Conservation (phyloP, 2,113 vertebrate genomes). For the Hucho hucho region DNA sequence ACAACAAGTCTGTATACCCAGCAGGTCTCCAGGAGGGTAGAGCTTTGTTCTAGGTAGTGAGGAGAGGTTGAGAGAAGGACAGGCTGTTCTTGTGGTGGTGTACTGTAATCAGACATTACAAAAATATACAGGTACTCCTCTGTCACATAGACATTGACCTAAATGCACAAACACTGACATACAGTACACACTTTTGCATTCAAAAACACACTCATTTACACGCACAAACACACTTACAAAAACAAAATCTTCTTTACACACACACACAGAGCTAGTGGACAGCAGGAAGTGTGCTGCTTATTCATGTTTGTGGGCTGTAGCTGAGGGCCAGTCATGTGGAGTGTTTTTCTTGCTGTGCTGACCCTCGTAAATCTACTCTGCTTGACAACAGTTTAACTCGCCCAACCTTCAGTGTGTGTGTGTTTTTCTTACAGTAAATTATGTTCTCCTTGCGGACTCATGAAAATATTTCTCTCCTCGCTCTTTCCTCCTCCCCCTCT, state of each 20-base stretch:
- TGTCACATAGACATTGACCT: neutral
- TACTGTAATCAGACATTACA: neutral
- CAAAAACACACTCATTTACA: neutral
- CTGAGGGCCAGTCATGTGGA: conserved; percentile 38
- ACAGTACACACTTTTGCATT: neutral
- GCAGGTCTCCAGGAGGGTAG: neutral
- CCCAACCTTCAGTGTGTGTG: conserved; percentile 12
- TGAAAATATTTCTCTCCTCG: neutral
- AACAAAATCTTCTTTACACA: neutral
- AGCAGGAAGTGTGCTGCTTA: conserved; percentile 61
- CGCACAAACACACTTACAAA: neutral
- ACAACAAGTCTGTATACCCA: neutral
- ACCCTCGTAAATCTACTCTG: neutral
- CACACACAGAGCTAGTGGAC: neutral
- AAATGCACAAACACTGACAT: neutral
- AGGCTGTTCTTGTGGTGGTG: neutral
- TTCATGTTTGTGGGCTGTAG: conserved; percentile 45
- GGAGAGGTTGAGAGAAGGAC: neutral
- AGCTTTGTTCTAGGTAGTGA: neutral
- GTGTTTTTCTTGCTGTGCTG: neutral
- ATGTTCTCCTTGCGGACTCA: neutral
- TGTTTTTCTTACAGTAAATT: conserved; percentile 18
- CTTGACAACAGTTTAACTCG: conserved; percentile 41
- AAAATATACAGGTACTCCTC: neutral
- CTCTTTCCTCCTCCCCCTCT: neutral